Base-by-base conservation (phyloP, 2,888 invertebrate genomes). In the Bhutanitis thaidina region DNA sequence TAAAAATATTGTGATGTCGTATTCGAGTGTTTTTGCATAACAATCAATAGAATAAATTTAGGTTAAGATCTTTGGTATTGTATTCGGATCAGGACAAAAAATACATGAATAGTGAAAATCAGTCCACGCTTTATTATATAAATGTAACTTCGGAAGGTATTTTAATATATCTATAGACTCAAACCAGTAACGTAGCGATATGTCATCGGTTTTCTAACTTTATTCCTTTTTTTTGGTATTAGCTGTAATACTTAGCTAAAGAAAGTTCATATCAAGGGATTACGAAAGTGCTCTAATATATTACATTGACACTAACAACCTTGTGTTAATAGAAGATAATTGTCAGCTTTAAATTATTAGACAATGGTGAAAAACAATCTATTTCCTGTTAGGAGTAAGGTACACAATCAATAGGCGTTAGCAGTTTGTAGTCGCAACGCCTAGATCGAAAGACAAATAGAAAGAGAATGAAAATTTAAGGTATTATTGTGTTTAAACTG, bases 1-100 rank as follows among this genome's bases (percentile, higher is more conserved):
- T 57, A 60, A 67, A 73, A 73, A 76, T 69, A 62, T 54, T 61
- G 71, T 56, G 62, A 74, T 82, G 79, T 82, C 69, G 80, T 79
- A 82, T 76, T 51, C 59, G 60, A 71, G 80, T 87, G 85, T 86
- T 87, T 87, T 87, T 83, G 87, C 86, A 84, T 85, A 87, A 87
- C 84, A 89, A 89, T 89, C 86, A 84, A 89, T 89, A 79, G 77
- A 80, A 79, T 76, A 80, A 80, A 88, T 87, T 84, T 86, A 88
- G 89, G 88, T 89, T 88, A 88, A 86, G 77, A 86, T 81, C 77
- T 82, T 66, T 70, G 76, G 71, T 79, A 76, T 80, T 83, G 78
- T 81, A 76, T 82, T 76, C 73, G 62, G 68, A 74, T 77, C 63
- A 58, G 64, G 79, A 74, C 74, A 75, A 74, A 77, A 72, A 78